Evolutionary conservation across 2,113 vertebrate species (phyloP).

Genomic region (Pedetes capensis): DNA sequence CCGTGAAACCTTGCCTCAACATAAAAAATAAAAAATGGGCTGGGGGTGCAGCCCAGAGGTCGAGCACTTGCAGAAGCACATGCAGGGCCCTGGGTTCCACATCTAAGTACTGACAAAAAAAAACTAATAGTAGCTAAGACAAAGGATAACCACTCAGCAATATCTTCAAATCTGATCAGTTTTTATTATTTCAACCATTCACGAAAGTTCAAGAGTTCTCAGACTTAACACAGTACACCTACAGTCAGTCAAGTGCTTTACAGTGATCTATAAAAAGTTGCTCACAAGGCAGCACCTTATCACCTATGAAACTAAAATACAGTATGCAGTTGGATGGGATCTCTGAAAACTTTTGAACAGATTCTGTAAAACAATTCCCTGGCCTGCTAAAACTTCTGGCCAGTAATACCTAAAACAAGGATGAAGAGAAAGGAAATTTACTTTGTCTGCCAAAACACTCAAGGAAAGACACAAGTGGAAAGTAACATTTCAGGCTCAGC

Average conservation of each 20-base stretch:
- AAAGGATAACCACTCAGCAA: neutral
- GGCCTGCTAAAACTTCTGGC: neutral
- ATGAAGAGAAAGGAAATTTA: neutral
- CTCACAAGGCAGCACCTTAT: neutral
- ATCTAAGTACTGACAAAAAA: too few species aligned
- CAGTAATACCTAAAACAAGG: neutral
- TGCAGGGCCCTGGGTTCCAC: too few species aligned
- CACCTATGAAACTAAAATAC: too few species aligned
- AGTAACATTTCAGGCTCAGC: neutral
- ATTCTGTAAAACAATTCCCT: neutral
- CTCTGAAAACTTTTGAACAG: neutral
- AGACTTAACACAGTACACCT: neutral
- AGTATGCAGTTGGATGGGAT: neutral
- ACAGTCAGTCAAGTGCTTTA: neutral
- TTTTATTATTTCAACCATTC: neutral
- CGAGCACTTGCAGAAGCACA: too few species aligned
- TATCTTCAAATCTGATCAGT: neutral
- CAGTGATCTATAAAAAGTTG: neutral
- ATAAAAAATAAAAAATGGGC: too few species aligned
- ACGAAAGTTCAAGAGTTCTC: neutral
- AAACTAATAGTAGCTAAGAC: neutral
- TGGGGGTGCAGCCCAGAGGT: too few species aligned
- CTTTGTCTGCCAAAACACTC: neutral
- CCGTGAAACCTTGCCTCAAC: too few species aligned
- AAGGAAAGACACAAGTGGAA: neutral